phyloP scores from a whole-genome alignment of 2,113 vertebrate genomes.

The Dromas ardeola region DNA sequence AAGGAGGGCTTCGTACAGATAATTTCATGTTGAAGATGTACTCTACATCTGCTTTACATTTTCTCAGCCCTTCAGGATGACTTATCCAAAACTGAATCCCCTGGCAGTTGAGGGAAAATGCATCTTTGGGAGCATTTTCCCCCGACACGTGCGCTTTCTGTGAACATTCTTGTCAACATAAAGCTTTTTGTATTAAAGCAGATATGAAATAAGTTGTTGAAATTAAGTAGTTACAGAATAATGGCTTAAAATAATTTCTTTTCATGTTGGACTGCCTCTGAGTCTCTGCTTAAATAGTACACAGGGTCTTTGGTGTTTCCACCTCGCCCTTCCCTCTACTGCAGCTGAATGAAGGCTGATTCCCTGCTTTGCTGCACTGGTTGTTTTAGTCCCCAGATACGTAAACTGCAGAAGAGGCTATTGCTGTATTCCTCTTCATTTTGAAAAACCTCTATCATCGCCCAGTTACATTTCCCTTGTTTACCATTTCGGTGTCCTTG shows the following conservation, averaged over 20 bases:
- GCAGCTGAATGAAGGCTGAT: not conserved
- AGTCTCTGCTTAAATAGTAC: not conserved
- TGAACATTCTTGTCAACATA: not conserved
- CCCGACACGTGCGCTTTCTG: not conserved
- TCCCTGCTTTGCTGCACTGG: not conserved
- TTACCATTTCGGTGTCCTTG: not conserved
- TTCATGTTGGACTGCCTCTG: not conserved
- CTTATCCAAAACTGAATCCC: not conserved
- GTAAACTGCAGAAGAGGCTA: not conserved
- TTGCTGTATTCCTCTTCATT: not conserved
- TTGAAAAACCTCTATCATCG: not conserved
- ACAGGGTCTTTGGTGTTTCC: not conserved
- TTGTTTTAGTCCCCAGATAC: not conserved
- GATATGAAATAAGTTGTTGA: conserved; percentile 35
- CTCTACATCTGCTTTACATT: not conserved
- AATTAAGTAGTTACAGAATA: not conserved
- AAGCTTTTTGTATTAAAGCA: conserved; percentile 16
- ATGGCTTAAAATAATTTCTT: conserved; percentile 19
- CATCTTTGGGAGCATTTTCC: not conserved
- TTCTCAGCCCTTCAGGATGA: not conserved
- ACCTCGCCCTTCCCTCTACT: not conserved
- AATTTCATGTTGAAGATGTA: not conserved
- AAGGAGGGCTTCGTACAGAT: not conserved
- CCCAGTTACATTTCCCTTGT: not conserved
- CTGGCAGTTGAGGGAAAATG: not conserved